Evolutionary conservation across 2,888 invertebrate species (phyloP).

Genomic region (Cenopis cana): DNA sequence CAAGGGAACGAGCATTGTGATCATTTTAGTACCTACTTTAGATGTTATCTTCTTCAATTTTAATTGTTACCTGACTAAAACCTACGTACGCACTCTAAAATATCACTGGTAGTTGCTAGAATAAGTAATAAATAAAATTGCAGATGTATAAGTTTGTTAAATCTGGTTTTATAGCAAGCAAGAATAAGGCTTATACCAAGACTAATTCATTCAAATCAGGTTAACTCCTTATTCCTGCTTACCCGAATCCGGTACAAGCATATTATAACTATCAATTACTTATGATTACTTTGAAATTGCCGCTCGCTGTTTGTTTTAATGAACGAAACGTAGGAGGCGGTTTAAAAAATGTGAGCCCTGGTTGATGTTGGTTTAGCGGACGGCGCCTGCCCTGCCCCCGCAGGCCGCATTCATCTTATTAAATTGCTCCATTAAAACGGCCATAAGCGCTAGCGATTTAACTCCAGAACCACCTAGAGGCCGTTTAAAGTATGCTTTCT

Average conservation of each 20-base stretch:
- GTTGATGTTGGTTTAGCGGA: conserved; percentile 44
- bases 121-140: too few species aligned
- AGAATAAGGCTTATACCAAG: too few species aligned
- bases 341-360: conserved; percentile 40
- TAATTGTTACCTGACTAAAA: too few species aligned
- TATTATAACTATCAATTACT: neutral
- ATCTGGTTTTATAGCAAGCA: too few species aligned
- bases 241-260: neutral
- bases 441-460: conserved; percentile 65
- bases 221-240: too few species aligned
- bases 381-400: conserved; percentile 53
- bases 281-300: conserved; percentile 10
- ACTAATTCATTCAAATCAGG: neutral
- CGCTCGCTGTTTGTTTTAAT: conserved; percentile 31
- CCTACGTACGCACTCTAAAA: too few species aligned
- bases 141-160: too few species aligned
- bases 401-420: conserved; percentile 69
- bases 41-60: too few species aligned
- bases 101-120: too few species aligned
- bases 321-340: conserved; percentile 25
- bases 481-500: conserved; percentile 46
- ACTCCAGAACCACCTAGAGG: conserved; percentile 48
- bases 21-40: too few species aligned
- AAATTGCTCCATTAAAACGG: conserved; percentile 71
- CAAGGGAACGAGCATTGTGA: too few species aligned